These are phyloP conservation scores for Oncorhynchus nerka DNA, from an alignment of 2,113 vertebrate genomes.

Conservation along the genomic window DNA sequence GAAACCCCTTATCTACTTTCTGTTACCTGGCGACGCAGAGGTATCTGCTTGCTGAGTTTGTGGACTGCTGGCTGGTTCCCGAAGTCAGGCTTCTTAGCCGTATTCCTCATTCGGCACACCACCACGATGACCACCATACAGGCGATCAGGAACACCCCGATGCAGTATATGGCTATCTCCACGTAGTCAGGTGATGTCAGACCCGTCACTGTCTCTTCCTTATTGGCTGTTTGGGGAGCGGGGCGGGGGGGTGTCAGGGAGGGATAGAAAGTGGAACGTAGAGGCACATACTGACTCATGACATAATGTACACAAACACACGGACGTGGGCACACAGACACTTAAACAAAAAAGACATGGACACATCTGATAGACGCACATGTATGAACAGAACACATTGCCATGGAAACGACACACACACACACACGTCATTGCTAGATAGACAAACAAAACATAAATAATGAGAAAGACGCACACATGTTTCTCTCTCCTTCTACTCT, in stretches of 20 bases:
- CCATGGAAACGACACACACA: too few species aligned
- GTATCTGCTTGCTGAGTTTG: slow-evolving; percentile 96
- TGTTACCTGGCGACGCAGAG: slow-evolving; percentile 99
- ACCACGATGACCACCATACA: slow-evolving; percentile 92
- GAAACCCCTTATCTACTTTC: slow-evolving; percentile 99
- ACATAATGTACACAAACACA: background rate
- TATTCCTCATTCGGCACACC: slow-evolving; percentile 88
- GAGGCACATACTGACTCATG: background rate
- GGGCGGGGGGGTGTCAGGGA: slow-evolving; percentile 1
- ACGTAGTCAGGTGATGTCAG: slow-evolving; percentile 85
- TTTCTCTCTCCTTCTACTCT: too few species aligned
- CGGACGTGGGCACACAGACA: background rate
- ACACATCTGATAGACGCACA: background rate
- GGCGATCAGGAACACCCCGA: slow-evolving; percentile 90
- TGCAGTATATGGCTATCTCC: slow-evolving; percentile 97
- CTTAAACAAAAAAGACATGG: slow-evolving; percentile 13
- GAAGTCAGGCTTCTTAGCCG: slow-evolving; percentile 92
- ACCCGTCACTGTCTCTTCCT: slow-evolving; percentile 73
- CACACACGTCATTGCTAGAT: too few species aligned
- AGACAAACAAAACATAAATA: too few species aligned
- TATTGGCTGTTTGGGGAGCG: slow-evolving; percentile 67
- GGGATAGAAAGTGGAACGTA: background rate
- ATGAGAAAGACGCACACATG: too few species aligned
- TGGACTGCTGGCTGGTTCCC: slow-evolving; percentile 91
- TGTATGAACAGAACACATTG: too few species aligned